Evolutionary conservation across 2,113 vertebrate species (phyloP), one percentile per base, ranked within the genome.

Genomic region (Microcebus tavaratra): DNA sequence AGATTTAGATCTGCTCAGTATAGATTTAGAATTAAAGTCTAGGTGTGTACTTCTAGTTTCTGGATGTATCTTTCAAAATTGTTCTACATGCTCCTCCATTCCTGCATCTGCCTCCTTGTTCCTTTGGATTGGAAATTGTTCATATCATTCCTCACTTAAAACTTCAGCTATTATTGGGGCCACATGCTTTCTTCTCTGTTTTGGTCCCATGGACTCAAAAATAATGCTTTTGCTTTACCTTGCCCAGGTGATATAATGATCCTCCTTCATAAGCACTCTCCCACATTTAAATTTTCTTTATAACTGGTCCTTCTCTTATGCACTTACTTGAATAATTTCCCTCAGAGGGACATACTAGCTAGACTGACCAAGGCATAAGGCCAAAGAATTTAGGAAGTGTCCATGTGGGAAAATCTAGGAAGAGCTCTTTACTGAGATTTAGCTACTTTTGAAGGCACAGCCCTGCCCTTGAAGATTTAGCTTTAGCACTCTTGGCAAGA

Each of bases 271-370:
- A 65, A 92, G 53, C 1, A 31, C 13, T 83, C 14, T 78, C 53
- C 14, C 31, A 53, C 0, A 0, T 29, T 76, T 61, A 70, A 42
- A 65, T 73, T 95, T 82, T 83, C 31, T 87, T 92, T 76, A 67
- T 5, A 23, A 8, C 17, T 50, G 27, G 27, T 50, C 36, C 8
- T 81, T 85, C n/a, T 73, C 50, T 85, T 29, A 63, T 5, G 55
- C 57, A 20, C 20, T 97, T 75, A 27, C 11, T 75, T 91, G 31
- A 78, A 45, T 90, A 25, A 36, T 83, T 92, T 39, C 15, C 42
- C 18, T 57, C 11, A 45, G 61, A n/a, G 17, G 9, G 12, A 14
- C 8, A 42, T 18, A 31, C 8, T 70, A 70, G 48, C 55, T 91
- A 36, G 42, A 81, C 80, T 34, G 85, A 25, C 29, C 12, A 88